Conservation (phyloP, 2,113 vertebrate species). For the Solea senegalensis region DNA sequence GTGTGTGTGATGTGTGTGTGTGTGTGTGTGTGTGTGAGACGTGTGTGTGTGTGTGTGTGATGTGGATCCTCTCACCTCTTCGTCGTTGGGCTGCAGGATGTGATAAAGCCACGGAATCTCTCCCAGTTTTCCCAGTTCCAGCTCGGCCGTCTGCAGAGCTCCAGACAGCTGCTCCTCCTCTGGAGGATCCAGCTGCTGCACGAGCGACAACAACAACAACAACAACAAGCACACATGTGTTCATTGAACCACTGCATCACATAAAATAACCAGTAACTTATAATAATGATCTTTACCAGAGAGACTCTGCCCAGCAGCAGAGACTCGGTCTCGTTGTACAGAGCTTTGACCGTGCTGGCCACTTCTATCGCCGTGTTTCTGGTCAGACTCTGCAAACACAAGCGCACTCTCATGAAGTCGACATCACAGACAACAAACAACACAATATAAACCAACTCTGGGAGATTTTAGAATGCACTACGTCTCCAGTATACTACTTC, state of each 20-base stretch:
- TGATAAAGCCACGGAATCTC: constrained; percentile 96
- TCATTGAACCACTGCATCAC: too few relatives aligned
- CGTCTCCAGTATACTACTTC: too few relatives aligned
- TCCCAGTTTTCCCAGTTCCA: constrained; percentile 89
- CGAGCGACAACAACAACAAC: neutral
- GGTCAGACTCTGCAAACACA: constrained; percentile 86
- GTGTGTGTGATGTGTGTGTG: too few relatives aligned
- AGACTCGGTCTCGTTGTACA: constrained; percentile 96
- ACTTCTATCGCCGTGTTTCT: constrained; percentile 95
- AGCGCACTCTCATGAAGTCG: neutral
- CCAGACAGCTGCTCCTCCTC: constrained; percentile 91
- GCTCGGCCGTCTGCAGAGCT: constrained; percentile 89
- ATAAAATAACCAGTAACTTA: too few relatives aligned
- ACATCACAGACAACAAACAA: neutral
- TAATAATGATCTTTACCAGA: constrained; percentile 79
- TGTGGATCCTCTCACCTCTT: constrained; percentile 85
- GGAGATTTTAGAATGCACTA: too few relatives aligned
- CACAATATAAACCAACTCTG: too few relatives aligned
- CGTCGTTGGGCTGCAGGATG: constrained; percentile 92
- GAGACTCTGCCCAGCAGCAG: constrained; percentile 91
- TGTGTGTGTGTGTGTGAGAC: too few relatives aligned
- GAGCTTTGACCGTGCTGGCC: constrained; percentile 92
- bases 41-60: neutral
- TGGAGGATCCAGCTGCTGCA: constrained; percentile 91
- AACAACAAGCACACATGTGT: too few relatives aligned